Percentiles rank a stretch among this genome's conserved stretches.
These are phyloP conservation scores for Zootermopsis nevadensis DNA, from an alignment of 2,888 invertebrate genomes.

Conservation along the genomic window DNA sequence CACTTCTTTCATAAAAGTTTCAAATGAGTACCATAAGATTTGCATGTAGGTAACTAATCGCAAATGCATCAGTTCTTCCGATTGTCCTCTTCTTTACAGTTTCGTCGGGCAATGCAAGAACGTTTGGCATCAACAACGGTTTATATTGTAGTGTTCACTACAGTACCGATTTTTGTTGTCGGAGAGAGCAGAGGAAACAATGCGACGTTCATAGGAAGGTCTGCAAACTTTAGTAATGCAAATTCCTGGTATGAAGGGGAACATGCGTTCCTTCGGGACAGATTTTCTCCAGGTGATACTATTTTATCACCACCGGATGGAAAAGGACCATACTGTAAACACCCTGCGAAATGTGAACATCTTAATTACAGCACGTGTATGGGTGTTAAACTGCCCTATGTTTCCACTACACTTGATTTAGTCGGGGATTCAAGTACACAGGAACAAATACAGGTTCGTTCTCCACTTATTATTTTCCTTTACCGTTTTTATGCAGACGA, in stretches of 20 bases:
- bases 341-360: constrained; percentile 76
- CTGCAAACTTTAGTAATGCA: neutral
- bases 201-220: neutral
- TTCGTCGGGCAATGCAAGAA: constrained; percentile 2
- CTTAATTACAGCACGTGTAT: constrained; percentile 77
- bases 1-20: too few species aligned
- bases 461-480: too few species aligned
- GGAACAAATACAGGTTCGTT: constrained; percentile 67
- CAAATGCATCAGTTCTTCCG: too few species aligned
- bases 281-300: constrained; percentile 21
- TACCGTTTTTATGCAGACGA: too few species aligned
- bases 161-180: neutral
- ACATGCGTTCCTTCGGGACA: constrained; percentile 17
- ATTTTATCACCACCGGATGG: constrained; percentile 33
- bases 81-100: neutral
- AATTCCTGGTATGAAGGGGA: neutral
- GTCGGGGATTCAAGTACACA: constrained; percentile 77
- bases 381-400: constrained; percentile 82
- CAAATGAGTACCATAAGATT: too few species aligned
- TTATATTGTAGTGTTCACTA: neutral
- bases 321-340: constrained; percentile 66
- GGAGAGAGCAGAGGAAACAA: neutral
- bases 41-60: too few species aligned
- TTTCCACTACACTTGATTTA: constrained; percentile 79
- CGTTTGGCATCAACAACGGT: neutral